Evolutionary conservation across 2,888 invertebrate species (phyloP).

Genomic region (Caenorhabditis sp.): DNA sequence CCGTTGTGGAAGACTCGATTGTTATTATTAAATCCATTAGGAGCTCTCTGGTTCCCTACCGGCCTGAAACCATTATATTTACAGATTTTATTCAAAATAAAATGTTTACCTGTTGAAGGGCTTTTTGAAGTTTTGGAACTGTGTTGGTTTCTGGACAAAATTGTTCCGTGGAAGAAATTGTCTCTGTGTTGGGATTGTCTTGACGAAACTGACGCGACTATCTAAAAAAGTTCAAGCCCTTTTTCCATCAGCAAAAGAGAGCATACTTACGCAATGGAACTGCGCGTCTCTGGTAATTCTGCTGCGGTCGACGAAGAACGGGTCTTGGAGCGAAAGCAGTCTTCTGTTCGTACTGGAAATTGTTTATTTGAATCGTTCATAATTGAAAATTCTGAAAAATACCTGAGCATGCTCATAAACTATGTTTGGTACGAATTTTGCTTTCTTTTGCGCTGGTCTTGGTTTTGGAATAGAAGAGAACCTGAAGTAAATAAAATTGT

Average conservation of each 20-base stretch:
- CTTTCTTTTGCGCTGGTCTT: neutral
- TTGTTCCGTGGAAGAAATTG: constrained; percentile 23
- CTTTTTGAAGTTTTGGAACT: constrained; percentile 23
- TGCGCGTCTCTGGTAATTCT: constrained; percentile 9
- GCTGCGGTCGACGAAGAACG: constrained; percentile 25
- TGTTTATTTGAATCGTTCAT: too few relatives aligned
- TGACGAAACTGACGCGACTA: constrained; percentile 54
- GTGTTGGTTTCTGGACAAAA: constrained; percentile 6
- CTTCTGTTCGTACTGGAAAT: constrained; percentile 14
- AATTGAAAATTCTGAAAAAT: neutral
- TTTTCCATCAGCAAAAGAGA: neutral
- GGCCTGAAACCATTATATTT: constrained; percentile 28
- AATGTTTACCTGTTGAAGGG: constrained; percentile 4
- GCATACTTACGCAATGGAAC: constrained; percentile 38
- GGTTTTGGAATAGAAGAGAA: constrained; percentile 48
- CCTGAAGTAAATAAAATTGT: too few relatives aligned
- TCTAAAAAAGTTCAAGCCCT: constrained; percentile 24
- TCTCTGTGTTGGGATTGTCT: constrained; percentile 24
- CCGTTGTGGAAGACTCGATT: constrained; percentile 1
- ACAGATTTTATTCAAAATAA: neutral
- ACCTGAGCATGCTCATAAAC: constrained; percentile 9
- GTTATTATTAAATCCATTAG: neutral
- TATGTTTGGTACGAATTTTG: neutral
- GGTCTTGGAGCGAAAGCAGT: constrained; percentile 12
- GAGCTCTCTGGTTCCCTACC: constrained; percentile 14